Base-by-base conservation (phyloP, 2,797 vertebrate species). In the Leptatherina wallacei region DNA sequence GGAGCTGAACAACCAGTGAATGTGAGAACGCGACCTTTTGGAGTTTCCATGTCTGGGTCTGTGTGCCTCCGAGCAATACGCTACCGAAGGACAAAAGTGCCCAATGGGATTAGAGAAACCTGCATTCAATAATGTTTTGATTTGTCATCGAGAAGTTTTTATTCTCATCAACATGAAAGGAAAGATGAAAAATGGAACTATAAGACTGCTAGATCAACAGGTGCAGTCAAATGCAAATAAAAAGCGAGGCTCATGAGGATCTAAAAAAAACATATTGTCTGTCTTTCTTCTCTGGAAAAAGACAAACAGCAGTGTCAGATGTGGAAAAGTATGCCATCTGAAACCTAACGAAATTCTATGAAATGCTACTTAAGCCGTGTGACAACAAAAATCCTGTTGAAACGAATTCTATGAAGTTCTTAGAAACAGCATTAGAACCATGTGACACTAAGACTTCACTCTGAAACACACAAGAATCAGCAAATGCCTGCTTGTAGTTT, bases 371-470 rank as follows among this genome's bases (percentile, higher is more conserved):
- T 84, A 75, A 80, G 76, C 65, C 71, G 44, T 65, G 77, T 79
- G 77, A 75, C 67, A 67, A 67, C 52, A 49, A 3, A 86, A 88
- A 82, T 76, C 81, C 84, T n/a, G 22, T 60, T 88, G 81, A 85
- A 89, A 86, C 61, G 75, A 65, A 88, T 81, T 78, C 77, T 83
- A 87, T 87, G 86, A 79, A 77, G 80, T 84, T 82, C 85, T 83
- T 80, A 61, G 82, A 82, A 85, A 75, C 55, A 16, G 87, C 71
- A 71, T 87, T 86, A 82, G 30, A 66, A 6, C 59, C 88, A 83
- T 75, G 88, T 85, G 88, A 90, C 73, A 68, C 38, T 44, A 72
- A 85, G 78, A 75, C 73, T 57, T 60, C 24, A 24, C 70, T 73
- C 61, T 83, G 65, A 77, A 82, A 63, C 5, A 0, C 3, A 32